Base-by-base conservation (phyloP, 2,113 vertebrate species). In the Todiramphus saurophagus region DNA sequence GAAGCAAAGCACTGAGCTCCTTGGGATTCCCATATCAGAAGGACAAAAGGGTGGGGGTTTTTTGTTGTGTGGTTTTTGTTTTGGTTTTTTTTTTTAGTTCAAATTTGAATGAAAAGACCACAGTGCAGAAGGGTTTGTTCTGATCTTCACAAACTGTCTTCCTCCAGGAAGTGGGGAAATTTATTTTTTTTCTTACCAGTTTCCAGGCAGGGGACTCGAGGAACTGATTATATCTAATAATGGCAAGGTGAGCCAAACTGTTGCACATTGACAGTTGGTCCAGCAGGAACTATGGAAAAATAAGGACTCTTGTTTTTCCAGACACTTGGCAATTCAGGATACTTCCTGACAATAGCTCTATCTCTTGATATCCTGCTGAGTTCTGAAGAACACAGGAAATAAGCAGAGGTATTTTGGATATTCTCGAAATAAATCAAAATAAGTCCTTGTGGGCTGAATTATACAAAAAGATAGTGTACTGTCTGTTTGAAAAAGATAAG, bases 371-470 rank as follows among this genome's bases (percentile, higher is more conserved):
- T 12, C 80, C 87, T 89, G 77, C 89, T 56, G 91, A 35, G 66
- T 79, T 92, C 76, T 94, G 77, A 87, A 89, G 83, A 87, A 51
- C 73, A 53, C 66, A 46, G 73, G 80, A 97, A 94, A 83, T 75
- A 84, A 89, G 69, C 81, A 85, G 62, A 59, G 35, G 31, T 84
- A 66, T 94, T 96, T 87, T 87, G 53, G 58, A 73, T 87, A 75
- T 87, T 94, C 70, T 74, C 76, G 70, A 89, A 93, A 76, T 91
- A 79, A 93, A 84, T 78, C 30, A 89, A 84, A 93, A 58, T 68
- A 64, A 56, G 48, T 60, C 60, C 56, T 90, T 14, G 9, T 24
- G 23, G 69, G 20, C 64, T 87, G 60, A 87, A 67, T 78, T 16
- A 67, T 67, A 76, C 30, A 72, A 72, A 77, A 75, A 81, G 43